Conservation (phyloP, 2,797 vertebrate genomes). For the Antennarius maculatus region DNA sequence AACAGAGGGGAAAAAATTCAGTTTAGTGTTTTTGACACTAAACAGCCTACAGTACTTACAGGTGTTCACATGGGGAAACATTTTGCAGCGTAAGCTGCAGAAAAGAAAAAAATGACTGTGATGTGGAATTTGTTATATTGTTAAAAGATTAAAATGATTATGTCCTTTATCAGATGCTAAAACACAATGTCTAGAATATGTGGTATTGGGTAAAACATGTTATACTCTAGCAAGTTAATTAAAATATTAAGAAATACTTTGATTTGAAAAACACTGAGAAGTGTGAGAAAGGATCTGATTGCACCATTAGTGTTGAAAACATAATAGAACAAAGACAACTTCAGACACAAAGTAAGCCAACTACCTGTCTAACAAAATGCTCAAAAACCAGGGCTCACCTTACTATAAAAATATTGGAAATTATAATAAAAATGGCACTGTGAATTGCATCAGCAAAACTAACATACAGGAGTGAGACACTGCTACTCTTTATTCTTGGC, state of each 20-base stretch:
- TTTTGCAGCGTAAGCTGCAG: background rate
- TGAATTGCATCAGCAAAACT: no score
- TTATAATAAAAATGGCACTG: no score
- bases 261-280: background rate
- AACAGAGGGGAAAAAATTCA: background rate
- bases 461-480: no score
- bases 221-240: background rate
- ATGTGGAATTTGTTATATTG: background rate
- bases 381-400: no score
- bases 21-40: no score
- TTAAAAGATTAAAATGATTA: no score
- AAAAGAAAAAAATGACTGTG: background rate
- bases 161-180: background rate
- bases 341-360: conserved; percentile 1
- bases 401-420: no score
- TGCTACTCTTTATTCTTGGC: no score
- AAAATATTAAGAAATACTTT: background rate
- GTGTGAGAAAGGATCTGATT: background rate
- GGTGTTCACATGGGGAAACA: background rate
- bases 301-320: no score
- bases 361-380: no score
- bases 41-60: no score
- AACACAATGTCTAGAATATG: background rate
- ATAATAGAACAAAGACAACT: conserved; percentile 3
- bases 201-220: no score